Evolutionary conservation across 2,888 invertebrate genomes (phyloP).

Genomic region (Lomographa bimaculata): DNA sequence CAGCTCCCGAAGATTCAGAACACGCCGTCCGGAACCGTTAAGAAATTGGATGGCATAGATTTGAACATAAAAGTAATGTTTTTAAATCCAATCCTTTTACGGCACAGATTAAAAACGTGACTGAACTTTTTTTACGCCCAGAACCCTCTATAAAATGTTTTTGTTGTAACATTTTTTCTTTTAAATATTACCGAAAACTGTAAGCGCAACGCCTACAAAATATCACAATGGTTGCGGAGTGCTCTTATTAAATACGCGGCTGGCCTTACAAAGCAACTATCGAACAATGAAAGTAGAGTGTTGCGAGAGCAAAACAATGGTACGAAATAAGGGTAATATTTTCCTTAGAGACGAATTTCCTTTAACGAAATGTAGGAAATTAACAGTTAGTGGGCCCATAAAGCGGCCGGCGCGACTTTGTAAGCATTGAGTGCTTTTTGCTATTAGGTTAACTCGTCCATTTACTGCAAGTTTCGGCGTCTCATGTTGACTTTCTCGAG

Average conservation of each 20-base stretch:
- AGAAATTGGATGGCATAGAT: slow-evolving; percentile 33
- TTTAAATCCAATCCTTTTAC: slow-evolving; percentile 26
- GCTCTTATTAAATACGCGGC: slow-evolving; percentile 50
- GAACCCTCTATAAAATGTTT: slow-evolving; percentile 7
- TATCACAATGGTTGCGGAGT: slow-evolving; percentile 33
- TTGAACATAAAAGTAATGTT: slow-evolving; percentile 24
- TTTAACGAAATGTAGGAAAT: slow-evolving; percentile 74
- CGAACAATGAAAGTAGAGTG: slow-evolving; percentile 51
- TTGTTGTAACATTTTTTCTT: slow-evolving; percentile 9
- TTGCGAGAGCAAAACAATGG: slow-evolving; percentile 55
- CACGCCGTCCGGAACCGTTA: slow-evolving; percentile 23
- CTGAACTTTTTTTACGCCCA: slow-evolving; percentile 18
- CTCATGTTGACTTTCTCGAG: slow-evolving; percentile 66
- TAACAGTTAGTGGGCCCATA: slow-evolving; percentile 77
- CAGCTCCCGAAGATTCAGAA: slow-evolving; percentile 18
- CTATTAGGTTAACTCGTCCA: slow-evolving; percentile 80
- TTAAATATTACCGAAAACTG: slow-evolving; percentile 16
- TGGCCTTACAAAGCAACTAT: slow-evolving; percentile 44
- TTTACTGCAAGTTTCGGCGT: slow-evolving; percentile 67
- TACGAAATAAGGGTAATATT: slow-evolving; percentile 57
- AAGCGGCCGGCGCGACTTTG: slow-evolving; percentile 75
- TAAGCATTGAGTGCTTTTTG: slow-evolving; percentile 82
- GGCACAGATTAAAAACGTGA: slow-evolving; percentile 29
- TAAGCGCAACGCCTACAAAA: slow-evolving; percentile 20
- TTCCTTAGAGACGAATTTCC: slow-evolving; percentile 69